phyloP scores from a whole-genome alignment of 2,888 invertebrate genomes.

The Dendrolimus houi region DNA sequence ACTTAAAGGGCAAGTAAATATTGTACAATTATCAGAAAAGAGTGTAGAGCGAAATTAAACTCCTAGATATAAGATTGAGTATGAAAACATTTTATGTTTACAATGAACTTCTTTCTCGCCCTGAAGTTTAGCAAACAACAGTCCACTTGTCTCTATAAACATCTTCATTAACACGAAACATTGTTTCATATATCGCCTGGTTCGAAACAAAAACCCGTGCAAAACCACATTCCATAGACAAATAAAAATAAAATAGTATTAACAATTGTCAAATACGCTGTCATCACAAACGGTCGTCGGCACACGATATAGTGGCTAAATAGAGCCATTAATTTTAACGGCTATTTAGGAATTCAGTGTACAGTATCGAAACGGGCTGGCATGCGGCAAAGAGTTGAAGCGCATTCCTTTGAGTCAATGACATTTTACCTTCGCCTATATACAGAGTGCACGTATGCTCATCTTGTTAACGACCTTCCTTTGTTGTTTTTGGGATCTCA shows the following conservation, averaged over 20 bases:
- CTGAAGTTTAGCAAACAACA: no score
- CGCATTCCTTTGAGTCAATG: slow-evolving; percentile 30
- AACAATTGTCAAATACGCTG: background rate
- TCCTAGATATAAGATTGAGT: no score
- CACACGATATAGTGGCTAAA: slow-evolving; percentile 18
- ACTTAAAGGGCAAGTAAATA: no score
- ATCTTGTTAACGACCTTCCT: background rate
- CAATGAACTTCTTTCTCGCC: no score
- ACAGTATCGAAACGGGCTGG: slow-evolving; percentile 32
- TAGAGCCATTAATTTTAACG: slow-evolving; percentile 45
- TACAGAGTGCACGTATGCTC: slow-evolving; percentile 15
- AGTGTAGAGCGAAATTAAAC: no score
- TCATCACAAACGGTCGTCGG: background rate
- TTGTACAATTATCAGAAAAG: no score
- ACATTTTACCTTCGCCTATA: slow-evolving; percentile 27
- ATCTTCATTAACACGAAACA: no score
- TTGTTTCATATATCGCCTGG: no score
- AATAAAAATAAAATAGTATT: background rate
- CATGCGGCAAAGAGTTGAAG: slow-evolving; percentile 23
- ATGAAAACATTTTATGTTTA: no score
- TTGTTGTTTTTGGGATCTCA: background rate
- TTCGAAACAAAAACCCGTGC: no score
- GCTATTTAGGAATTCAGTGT: slow-evolving; percentile 40
- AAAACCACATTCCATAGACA: background rate
- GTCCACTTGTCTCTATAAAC: no score